These are phyloP conservation scores for Salarias fasciatus DNA, from an alignment of 2,797 vertebrate species.

Conservation along the genomic window DNA sequence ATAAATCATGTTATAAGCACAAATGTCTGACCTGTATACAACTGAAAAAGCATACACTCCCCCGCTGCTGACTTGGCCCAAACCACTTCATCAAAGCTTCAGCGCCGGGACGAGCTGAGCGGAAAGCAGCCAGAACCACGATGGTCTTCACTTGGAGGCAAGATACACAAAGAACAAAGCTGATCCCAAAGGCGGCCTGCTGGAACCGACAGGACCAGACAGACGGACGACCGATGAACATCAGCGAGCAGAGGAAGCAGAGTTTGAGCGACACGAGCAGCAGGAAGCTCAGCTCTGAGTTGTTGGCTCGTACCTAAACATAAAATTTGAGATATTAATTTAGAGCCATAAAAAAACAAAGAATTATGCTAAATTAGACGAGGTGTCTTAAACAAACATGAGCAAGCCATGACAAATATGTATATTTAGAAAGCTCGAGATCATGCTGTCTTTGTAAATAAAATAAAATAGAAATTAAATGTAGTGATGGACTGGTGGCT, in stretches of 20 bases:
- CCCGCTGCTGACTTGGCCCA: conserved; percentile 73
- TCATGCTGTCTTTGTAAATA: too few relatives aligned
- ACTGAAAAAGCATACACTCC: conserved; percentile 71
- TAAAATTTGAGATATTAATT: conserved; percentile 8
- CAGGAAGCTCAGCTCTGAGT: conserved; percentile 80
- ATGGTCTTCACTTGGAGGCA: conserved; percentile 75
- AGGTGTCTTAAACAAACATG: too few relatives aligned
- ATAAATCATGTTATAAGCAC: too few relatives aligned
- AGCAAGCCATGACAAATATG: too few relatives aligned
- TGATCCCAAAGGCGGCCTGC: conserved; percentile 73
- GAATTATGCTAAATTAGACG: too few relatives aligned
- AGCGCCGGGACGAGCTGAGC: conserved; percentile 69
- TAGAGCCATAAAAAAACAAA: too few relatives aligned
- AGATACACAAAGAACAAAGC: conserved; percentile 74
- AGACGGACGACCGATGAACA: conserved; percentile 74
- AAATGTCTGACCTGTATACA: conserved; percentile 68
- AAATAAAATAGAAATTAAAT: too few relatives aligned
- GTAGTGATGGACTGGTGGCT: too few relatives aligned
- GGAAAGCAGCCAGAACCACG: conserved; percentile 76
- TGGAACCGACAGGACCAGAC: conserved; percentile 69
- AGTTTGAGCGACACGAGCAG: conserved; percentile 77
- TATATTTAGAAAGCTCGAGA: too few relatives aligned
- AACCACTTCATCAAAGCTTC: conserved; percentile 76
- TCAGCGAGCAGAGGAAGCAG: conserved; percentile 78
- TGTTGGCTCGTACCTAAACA: conserved; percentile 77